phyloP scores from a whole-genome alignment of 2,888 invertebrate species.

The Leptinotarsa tumamoca region DNA sequence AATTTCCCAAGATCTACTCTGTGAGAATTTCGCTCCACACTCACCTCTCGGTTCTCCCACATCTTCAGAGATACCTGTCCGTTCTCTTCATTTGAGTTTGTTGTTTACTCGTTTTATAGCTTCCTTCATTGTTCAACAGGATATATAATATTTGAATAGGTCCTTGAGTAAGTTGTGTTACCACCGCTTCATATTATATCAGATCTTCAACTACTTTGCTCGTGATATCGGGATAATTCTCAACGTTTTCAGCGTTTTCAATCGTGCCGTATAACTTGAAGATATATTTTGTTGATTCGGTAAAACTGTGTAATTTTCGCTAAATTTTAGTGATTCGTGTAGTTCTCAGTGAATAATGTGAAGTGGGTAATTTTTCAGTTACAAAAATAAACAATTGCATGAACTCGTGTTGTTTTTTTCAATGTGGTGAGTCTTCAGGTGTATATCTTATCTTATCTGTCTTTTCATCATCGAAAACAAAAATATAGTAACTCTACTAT shows the following conservation, averaged over 20 bases:
- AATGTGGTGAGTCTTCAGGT: no score
- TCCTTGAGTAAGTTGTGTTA: slow-evolving; percentile 3
- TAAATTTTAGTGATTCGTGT: no score
- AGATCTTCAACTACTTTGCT: slow-evolving; percentile 11
- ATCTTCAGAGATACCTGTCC: neutral
- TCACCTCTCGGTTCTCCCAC: neutral
- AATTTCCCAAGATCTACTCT: neutral
- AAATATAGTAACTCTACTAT: no score
- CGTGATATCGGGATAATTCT: neutral
- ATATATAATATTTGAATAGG: slow-evolving; percentile 26
- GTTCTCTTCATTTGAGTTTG: neutral
- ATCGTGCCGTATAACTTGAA: neutral
- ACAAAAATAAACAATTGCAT: no score
- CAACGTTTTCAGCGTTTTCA: neutral
- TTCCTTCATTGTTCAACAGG: slow-evolving; percentile 27
- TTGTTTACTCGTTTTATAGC: slow-evolving; percentile 23
- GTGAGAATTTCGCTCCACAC: neutral
- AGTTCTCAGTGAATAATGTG: no score
- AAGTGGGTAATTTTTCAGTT: no score
- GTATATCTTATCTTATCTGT: no score
- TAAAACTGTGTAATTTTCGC: neutral
- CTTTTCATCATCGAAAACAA: no score
- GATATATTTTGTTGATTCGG: neutral
- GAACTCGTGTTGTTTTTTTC: no score
- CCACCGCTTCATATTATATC: neutral